Conservation (phyloP, 2,888 invertebrate species). For the Pimpla rufipes region DNA sequence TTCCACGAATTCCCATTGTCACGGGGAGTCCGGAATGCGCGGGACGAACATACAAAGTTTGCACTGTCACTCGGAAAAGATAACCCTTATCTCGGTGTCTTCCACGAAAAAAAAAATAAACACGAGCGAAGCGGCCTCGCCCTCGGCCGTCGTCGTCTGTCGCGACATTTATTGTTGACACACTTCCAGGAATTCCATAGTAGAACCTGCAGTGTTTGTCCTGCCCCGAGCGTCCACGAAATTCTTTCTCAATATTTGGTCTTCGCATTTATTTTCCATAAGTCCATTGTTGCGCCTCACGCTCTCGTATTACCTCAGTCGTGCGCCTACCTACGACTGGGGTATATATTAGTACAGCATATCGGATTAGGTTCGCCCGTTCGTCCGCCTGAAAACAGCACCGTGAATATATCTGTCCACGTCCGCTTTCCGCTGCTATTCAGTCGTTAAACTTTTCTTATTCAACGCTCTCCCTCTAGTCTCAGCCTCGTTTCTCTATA, state of each 20-base stretch:
- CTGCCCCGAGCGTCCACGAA: constrained; percentile 9
- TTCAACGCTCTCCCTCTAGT: not conserved
- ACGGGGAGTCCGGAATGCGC: no score
- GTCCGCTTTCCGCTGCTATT: not conserved
- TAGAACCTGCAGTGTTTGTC: constrained; percentile 40
- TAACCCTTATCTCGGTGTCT: constrained; percentile 50
- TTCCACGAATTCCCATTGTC: not conserved
- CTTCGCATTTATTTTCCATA: constrained; percentile 56
- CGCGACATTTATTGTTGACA: constrained; percentile 6
- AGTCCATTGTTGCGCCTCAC: constrained; percentile 31
- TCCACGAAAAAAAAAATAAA: constrained; percentile 28
- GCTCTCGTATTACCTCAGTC: constrained; percentile 4
- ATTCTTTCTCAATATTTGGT: constrained; percentile 57
- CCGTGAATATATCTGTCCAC: not conserved
- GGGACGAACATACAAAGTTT: not conserved
- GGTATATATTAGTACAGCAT: constrained; percentile 19
- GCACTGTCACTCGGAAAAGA: constrained; percentile 31
- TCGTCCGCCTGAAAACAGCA: not conserved
- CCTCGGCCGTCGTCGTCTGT: not conserved
- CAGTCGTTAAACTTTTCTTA: constrained; percentile 20
- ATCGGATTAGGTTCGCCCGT: constrained; percentile 22
- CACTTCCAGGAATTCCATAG: constrained; percentile 31
- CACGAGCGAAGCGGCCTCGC: not conserved
- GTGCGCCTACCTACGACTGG: not conserved
- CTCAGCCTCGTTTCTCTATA: not conserved